Percentiles rank a stretch among this genome's conserved stretches.
Evolutionary conservation across 2,888 invertebrate species (phyloP).

Genomic region (Tanypteryx hageni): DNA sequence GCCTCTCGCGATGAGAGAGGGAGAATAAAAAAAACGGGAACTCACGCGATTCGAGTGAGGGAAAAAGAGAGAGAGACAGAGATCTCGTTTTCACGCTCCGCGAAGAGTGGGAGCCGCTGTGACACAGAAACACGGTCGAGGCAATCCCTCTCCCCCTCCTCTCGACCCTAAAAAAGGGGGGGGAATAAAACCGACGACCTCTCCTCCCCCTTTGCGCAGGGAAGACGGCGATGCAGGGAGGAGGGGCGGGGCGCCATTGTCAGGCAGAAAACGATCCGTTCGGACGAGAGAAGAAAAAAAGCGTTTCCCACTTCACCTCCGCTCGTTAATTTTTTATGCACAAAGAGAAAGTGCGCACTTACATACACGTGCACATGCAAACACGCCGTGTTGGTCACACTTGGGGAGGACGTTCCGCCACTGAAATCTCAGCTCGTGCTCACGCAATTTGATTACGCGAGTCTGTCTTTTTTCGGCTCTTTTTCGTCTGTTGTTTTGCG

Average conservation of each 20-base stretch:
- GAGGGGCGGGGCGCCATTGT: neutral
- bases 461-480: no score
- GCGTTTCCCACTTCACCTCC: neutral
- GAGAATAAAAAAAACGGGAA: neutral
- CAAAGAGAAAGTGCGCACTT: neutral
- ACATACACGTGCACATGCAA: neutral
- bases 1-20: neutral
- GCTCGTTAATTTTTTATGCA: neutral
- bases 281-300: constrained; percentile 12
- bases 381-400: neutral
- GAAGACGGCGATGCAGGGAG: neutral
- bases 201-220: neutral
- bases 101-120: neutral
- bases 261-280: neutral
- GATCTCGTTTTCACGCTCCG: no score
- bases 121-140: neutral
- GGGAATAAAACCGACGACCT: neutral
- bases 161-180: neutral
- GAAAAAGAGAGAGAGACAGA: no score
- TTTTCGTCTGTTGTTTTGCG: no score
- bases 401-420: neutral
- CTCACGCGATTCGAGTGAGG: neutral
- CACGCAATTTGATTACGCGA: no score
- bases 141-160: neutral
- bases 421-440: no score